phyloP scores from a whole-genome alignment of 1,140 invertebrate species.

The Anthonomus grandis region DNA sequence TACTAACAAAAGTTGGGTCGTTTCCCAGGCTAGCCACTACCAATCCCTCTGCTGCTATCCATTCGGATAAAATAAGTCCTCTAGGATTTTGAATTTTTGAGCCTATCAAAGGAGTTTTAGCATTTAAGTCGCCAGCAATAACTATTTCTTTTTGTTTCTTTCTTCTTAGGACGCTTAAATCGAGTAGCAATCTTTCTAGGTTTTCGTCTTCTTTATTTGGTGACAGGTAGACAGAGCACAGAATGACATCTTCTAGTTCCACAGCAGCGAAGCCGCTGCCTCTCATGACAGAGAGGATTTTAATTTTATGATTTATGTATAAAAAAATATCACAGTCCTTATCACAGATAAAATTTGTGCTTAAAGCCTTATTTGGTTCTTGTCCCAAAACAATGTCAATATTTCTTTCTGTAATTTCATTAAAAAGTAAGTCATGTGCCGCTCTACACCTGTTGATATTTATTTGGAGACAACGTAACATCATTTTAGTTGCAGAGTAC shows the following conservation, averaged over 20 bases:
- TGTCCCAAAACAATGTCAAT: too few species aligned
- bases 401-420: neutral
- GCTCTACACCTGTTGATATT: too few species aligned
- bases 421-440: too few species aligned
- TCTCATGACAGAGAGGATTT: neutral
- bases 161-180: neutral
- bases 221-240: conserved; percentile 4
- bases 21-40: neutral
- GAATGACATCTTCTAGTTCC: neutral
- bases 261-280: neutral
- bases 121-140: conserved; percentile 1
- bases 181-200: neutral
- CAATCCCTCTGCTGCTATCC: neutral
- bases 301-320: neutral
- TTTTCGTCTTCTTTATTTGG: neutral
- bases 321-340: too few species aligned
- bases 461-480: too few species aligned
- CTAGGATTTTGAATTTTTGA: neutral
- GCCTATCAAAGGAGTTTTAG: neutral
- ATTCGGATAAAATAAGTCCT: neutral
- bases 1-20: conserved; percentile 1
- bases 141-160: neutral
- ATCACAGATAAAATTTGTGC: neutral
- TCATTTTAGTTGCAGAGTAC: too few species aligned
- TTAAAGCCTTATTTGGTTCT: too few species aligned